Evolutionary conservation across 2,888 invertebrate species (phyloP).

Genomic region (Glomeris marginata): DNA sequence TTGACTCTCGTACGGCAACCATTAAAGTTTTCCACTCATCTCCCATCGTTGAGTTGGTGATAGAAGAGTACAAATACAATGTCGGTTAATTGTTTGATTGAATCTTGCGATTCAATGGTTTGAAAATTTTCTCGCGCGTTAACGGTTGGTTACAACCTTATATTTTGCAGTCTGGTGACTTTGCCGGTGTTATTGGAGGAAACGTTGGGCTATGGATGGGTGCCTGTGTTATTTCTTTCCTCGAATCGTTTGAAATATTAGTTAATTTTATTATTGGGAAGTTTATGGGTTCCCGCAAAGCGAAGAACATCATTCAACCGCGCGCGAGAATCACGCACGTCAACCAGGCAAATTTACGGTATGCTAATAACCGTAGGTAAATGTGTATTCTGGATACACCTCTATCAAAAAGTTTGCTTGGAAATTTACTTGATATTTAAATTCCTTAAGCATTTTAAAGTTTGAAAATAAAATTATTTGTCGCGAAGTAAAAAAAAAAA

Average conservation of each 20-base stretch:
- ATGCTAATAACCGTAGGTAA: no score
- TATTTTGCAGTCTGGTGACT: conserved; percentile 3
- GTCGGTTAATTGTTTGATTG: background rate
- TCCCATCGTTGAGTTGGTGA: conserved; percentile 6
- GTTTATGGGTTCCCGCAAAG: background rate
- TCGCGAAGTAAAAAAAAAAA: no score
- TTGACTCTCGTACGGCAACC: background rate
- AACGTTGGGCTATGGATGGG: conserved; percentile 9
- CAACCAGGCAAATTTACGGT: no score
- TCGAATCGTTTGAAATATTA: conserved; percentile 1
- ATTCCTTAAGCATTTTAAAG: no score
- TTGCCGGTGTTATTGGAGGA: conserved; percentile 7
- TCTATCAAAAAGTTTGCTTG: no score
- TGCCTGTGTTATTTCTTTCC: conserved; percentile 4
- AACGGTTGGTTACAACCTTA: background rate
- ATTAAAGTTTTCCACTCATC: conserved; percentile 3
- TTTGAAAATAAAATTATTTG: no score
- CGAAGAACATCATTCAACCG: background rate
- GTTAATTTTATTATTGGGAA: background rate
- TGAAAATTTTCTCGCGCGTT: no score
- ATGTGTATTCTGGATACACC: no score
- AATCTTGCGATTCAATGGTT: no score
- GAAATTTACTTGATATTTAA: no score
- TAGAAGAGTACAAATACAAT: conserved; percentile 8
- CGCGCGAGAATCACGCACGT: background rate